Percentiles rank a stretch among this genome's conserved stretches.
These are phyloP conservation scores for Catostomus latipinnis DNA, from an alignment of 2,797 vertebrate species.

Conservation along the genomic window DNA sequence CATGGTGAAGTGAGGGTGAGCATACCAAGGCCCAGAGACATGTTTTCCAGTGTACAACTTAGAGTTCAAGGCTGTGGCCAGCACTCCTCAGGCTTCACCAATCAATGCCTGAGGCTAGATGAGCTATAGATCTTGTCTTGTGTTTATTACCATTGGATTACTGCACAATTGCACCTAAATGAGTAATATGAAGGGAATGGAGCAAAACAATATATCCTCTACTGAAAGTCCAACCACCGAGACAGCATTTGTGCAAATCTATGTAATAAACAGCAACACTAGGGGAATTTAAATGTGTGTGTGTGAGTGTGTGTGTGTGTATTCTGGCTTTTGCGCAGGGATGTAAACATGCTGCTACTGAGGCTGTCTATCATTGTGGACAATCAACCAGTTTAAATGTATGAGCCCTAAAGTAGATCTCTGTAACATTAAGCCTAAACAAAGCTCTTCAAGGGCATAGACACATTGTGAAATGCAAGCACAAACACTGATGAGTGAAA, in stretches of 20 bases:
- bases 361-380: neutral
- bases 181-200: neutral
- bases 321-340: neutral
- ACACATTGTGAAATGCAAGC: neutral
- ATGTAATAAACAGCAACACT: neutral
- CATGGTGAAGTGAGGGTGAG: conserved; percentile 14
- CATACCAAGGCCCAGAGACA: conserved; percentile 9
- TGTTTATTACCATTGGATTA: conserved; percentile 22
- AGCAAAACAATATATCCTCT: conserved; percentile 3
- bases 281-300: neutral
- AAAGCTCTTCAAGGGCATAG: neutral
- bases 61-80: conserved; percentile 7
- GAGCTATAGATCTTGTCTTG: neutral
- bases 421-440: neutral
- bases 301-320: neutral
- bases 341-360: neutral
- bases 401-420: neutral
- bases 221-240: neutral
- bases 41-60: conserved; percentile 25
- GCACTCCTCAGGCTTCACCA: conserved; percentile 16
- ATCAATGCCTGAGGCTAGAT: conserved; percentile 28
- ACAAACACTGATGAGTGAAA: neutral
- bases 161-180: conserved; percentile 10
- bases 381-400: neutral
- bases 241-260: neutral